These are phyloP conservation scores for Pyrrhia umbra DNA, from an alignment of 2,888 invertebrate species.

Conservation along the genomic window DNA sequence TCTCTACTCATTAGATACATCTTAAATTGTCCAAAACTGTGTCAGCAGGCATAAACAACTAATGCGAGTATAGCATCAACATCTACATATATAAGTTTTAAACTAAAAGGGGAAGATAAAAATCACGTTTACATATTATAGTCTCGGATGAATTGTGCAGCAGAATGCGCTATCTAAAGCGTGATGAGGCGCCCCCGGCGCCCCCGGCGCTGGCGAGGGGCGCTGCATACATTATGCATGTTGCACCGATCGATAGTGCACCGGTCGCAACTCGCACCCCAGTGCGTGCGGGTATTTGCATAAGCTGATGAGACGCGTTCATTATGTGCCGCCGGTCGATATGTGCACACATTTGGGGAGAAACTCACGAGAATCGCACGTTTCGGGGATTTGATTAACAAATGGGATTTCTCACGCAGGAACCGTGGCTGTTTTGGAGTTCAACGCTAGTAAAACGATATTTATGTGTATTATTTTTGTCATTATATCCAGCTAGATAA, in stretches of 20 bases:
- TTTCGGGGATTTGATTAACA: constrained; percentile 31
- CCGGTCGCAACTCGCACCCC: constrained; percentile 45
- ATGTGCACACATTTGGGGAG: constrained; percentile 33
- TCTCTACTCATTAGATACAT: too few relatives aligned
- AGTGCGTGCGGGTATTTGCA: constrained; percentile 70
- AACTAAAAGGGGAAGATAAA: too few relatives aligned
- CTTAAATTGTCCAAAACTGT: too few relatives aligned
- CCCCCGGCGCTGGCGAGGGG: constrained; percentile 34
- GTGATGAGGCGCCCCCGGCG: constrained; percentile 6
- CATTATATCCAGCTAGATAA: too few relatives aligned
- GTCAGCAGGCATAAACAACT: too few relatives aligned
- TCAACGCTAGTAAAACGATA: neutral
- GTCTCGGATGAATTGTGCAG: neutral
- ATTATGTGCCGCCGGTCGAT: constrained; percentile 62
- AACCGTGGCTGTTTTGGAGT: neutral
- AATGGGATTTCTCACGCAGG: constrained; percentile 23
- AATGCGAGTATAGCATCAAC: too few relatives aligned
- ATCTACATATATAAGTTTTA: too few relatives aligned
- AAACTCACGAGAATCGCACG: constrained; percentile 21
- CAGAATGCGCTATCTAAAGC: neutral
- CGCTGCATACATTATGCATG: constrained; percentile 48
- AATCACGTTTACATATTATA: neutral
- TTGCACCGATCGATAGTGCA: constrained; percentile 66
- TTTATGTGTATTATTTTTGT: neutral
- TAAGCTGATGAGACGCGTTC: constrained; percentile 77